Percentiles rank a stretch among this genome's conserved stretches.
Evolutionary conservation across 2,797 vertebrate genomes (phyloP).

Genomic region (Pitangus sulphuratus): DNA sequence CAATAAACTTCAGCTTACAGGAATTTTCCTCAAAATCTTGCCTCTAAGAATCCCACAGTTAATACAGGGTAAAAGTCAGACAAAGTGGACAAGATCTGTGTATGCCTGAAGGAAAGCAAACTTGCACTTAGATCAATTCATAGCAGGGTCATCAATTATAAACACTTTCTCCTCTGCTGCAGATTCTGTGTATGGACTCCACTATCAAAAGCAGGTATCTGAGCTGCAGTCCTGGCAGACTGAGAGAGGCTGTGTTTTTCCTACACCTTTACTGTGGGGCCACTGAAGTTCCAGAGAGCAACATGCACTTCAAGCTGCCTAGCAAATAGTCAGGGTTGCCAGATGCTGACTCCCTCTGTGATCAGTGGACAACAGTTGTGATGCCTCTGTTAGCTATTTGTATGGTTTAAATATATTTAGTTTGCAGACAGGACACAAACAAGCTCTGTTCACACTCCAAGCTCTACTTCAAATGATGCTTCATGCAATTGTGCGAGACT

Average conservation of each 20-base stretch:
- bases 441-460: not conserved
- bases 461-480: not conserved
- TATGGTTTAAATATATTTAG: not conserved
- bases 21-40: not conserved
- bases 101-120: not conserved
- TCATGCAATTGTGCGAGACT: not conserved
- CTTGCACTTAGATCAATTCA: not conserved
- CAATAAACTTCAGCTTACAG: constrained; percentile 16
- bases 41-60: not conserved
- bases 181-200: not conserved
- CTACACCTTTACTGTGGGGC: not conserved
- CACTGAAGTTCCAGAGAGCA: not conserved
- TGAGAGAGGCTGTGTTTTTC: not conserved
- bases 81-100: not conserved
- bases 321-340: not conserved
- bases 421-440: not conserved
- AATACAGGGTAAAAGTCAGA: not conserved
- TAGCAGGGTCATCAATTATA: accelerated
- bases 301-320: not conserved
- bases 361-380: not conserved
- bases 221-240: not conserved
- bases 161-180: not conserved
- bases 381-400: not conserved
- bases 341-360: accelerated
- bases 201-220: not conserved